phyloP scores from a whole-genome alignment of 2,888 invertebrate species.

The Ennomos fuscantarius region DNA sequence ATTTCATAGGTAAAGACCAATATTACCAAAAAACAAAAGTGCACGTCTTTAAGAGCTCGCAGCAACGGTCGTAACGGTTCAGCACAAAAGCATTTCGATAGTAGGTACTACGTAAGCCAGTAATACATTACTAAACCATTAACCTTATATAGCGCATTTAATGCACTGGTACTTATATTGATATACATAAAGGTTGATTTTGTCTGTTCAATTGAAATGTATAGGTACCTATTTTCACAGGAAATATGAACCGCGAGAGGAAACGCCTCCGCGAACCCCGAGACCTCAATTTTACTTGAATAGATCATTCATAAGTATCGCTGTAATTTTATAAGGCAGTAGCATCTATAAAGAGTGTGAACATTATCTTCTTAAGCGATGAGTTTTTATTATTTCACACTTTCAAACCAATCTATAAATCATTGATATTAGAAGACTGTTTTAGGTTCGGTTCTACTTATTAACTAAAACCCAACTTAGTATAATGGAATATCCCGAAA shows the following conservation, averaged over 20 bases:
- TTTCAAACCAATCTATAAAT: too few species aligned
- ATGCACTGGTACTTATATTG: constrained; percentile 40
- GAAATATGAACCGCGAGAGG: constrained; percentile 54
- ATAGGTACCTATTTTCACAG: constrained; percentile 43
- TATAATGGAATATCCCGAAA: too few species aligned
- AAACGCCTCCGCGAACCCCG: constrained; percentile 54
- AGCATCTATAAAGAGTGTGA: too few species aligned
- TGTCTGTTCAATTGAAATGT: constrained; percentile 48
- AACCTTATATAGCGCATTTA: constrained; percentile 39
- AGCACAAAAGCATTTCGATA: constrained; percentile 2
- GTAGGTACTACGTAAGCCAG: constrained; percentile 13
- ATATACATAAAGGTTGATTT: constrained; percentile 33
- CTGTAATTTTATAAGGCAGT: constrained; percentile 1
- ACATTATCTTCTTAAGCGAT: too few species aligned
- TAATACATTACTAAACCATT: constrained; percentile 35
- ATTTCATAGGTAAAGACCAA: too few species aligned
- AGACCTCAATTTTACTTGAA: constrained; percentile 61
- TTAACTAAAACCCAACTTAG: too few species aligned
- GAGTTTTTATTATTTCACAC: too few species aligned
- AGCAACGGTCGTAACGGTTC: constrained; percentile 4
- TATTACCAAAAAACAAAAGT: neutral
- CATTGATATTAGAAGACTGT: too few species aligned
- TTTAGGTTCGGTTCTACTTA: too few species aligned
- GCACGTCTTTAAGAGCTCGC: neutral
- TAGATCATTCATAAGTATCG: constrained; percentile 21